Evolutionary conservation across 2,888 invertebrate species (phyloP), one percentile per base, ranked within the genome.

Genomic region (Muschampia plurimacula): DNA sequence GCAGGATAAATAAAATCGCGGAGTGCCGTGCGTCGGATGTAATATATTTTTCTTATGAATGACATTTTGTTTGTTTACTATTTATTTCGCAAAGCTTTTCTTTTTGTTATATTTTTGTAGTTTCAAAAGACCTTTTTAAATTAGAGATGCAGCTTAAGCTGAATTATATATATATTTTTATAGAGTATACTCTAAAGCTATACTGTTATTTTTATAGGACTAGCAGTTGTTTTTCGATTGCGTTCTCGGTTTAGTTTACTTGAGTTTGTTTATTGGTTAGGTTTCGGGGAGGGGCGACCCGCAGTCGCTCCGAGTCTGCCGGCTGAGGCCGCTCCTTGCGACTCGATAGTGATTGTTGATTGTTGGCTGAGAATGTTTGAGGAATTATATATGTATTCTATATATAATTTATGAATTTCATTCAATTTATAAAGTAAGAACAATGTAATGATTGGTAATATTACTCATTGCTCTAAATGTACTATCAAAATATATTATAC

Each of bases 401-500:
- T 87, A 85, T 90, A 91, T 93, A 91, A 92, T 93, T 93, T 92
- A 92, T 92, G 87, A 83, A 91, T 88, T 92, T 93, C 92, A 92
- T 93, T 93, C 91, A 86, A 92, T 91, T 89, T 93, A 92, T 91
- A 86, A 86, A 86, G 86, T 93, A 93, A 91, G 90, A 92, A 95
- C 93, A 92, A 93, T 94, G 93, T 94, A 94, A 92, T 93, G 89
- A 93, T 94, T 92, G 94, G 93, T 93, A 93, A 94, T 93, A 94
- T 95, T 94, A 95, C 93, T 94, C 90, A 94, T 93, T 94, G 94
- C 95, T 94, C 93, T 95, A 93, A 94, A 94, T 95, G 95, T 95
- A 95, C 91, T 95, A 95, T 94, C 94, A 93, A 94, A 94, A 93
- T 95, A 94, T 94, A 94, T 93, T 93, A 94, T 94, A 94, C 94